These are phyloP conservation scores for Streptopelia turtur DNA, from an alignment of 2,797 vertebrate species.

Conservation along the genomic window DNA sequence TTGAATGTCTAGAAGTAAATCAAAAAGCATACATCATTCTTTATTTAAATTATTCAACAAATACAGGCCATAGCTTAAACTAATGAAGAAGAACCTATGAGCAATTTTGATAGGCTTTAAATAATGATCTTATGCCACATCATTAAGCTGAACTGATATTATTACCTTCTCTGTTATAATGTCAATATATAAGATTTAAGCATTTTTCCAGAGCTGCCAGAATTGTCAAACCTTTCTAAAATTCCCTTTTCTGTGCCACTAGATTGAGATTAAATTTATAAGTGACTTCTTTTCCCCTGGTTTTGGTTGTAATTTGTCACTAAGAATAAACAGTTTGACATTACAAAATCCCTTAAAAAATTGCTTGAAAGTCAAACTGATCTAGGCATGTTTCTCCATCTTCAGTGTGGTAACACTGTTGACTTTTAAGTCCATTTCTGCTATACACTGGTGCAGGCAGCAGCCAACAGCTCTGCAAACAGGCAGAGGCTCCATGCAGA, in stretches of 20 bases:
- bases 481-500: constrained; percentile 24
- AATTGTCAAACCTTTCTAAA: background rate
- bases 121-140: constrained; percentile 3
- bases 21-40: background rate
- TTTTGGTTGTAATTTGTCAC: background rate
- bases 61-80: background rate
- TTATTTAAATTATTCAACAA: constrained; percentile 5
- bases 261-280: background rate
- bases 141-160: constrained; percentile 33
- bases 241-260: background rate
- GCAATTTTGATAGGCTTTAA: constrained; percentile 22
- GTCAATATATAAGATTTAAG: constrained; percentile 37
- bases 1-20: constrained; percentile 27
- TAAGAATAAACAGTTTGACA: background rate
- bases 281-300: rapidly evolving
- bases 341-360: background rate
- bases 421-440: constrained; percentile 21
- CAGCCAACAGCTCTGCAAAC: constrained; percentile 22
- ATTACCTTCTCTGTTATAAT: constrained; percentile 4
- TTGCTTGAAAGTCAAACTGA: background rate
- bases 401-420: background rate
- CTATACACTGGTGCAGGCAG: background rate
- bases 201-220: background rate
- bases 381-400: background rate
- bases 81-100: background rate